These are phyloP conservation scores for Nerophis lumbriciformis DNA, from an alignment of 2,113 vertebrate species.

Conservation along the genomic window DNA sequence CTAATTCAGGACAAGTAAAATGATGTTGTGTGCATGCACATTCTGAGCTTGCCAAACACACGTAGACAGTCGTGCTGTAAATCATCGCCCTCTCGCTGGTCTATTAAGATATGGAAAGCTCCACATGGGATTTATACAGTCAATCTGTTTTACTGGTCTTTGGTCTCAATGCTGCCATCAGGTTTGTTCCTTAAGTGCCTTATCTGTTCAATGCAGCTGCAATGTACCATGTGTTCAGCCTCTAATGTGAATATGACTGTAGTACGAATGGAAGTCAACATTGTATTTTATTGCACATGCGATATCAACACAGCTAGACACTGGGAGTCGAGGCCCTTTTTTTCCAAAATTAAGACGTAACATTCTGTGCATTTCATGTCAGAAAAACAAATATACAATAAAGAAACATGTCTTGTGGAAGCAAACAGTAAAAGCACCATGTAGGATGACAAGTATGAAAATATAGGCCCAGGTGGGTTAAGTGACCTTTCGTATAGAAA, in stretches of 20 bases:
- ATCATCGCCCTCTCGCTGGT: conserved; percentile 61
- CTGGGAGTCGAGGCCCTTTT: not conserved
- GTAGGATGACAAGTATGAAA: no score
- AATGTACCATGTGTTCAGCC: conserved; percentile 43
- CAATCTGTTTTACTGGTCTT: conserved; percentile 70
- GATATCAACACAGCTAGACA: not conserved
- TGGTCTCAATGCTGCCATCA: conserved; percentile 64
- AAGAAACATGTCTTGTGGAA: not conserved
- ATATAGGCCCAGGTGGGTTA: no score
- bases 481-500: no score
- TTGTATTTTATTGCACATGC: conserved; percentile 1
- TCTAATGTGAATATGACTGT: conserved; percentile 40
- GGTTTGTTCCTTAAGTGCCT: conserved; percentile 66
- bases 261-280: conserved; percentile 18
- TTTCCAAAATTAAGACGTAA: not conserved
- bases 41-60: conserved; percentile 51
- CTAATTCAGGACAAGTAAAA: conserved; percentile 46
- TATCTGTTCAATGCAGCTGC: conserved; percentile 71
- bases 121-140: conserved; percentile 70
- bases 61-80: conserved; percentile 55
- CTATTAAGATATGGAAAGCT: conserved; percentile 72
- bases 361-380: not conserved
- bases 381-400: not conserved
- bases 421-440: not conserved
- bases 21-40: conserved; percentile 33